These are phyloP conservation scores for Montipora sp. DNA, from an alignment of 64 coral and sea anemone species.

Conservation along the genomic window DNA sequence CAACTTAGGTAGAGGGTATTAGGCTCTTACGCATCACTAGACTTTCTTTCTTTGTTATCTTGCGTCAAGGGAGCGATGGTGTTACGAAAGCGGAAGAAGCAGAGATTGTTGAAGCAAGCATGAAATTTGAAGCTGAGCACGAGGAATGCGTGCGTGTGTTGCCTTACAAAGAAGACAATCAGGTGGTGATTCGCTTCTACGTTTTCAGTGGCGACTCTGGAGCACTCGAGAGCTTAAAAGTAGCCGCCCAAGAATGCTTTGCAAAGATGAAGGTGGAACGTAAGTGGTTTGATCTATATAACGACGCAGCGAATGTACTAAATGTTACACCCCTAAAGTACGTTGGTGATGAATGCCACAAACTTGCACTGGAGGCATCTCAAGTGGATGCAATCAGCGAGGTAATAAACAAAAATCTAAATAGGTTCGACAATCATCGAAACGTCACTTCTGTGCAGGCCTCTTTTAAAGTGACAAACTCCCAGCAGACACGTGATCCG, in stretches of 20 bases:
- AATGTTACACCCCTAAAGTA: background rate
- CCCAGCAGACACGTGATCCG: background rate
- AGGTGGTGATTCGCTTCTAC: background rate
- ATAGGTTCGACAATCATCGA: background rate
- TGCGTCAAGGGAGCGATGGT: too few relatives aligned
- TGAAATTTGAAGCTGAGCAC: conserved; percentile 31
- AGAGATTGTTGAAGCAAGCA: background rate
- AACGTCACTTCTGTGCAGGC: conserved; percentile 34
- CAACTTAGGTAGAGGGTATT: too few relatives aligned
- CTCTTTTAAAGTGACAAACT: conserved; percentile 31
- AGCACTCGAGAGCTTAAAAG: background rate
- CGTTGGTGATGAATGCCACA: background rate
- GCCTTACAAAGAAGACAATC: conserved; percentile 1
- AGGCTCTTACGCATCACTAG: too few relatives aligned
- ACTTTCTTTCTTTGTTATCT: too few relatives aligned
- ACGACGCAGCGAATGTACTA: background rate
- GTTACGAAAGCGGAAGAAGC: too few relatives aligned
- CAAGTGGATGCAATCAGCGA: background rate
- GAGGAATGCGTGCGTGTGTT: conserved; percentile 18
- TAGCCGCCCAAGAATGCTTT: background rate
- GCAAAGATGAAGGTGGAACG: background rate
- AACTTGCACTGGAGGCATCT: background rate
- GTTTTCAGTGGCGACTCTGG: background rate
- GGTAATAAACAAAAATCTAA: conserved; percentile 1
- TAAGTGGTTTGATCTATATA: background rate